Evolutionary conservation across 2,113 vertebrate species (phyloP).

Genomic region (Ameiurus melas): DNA sequence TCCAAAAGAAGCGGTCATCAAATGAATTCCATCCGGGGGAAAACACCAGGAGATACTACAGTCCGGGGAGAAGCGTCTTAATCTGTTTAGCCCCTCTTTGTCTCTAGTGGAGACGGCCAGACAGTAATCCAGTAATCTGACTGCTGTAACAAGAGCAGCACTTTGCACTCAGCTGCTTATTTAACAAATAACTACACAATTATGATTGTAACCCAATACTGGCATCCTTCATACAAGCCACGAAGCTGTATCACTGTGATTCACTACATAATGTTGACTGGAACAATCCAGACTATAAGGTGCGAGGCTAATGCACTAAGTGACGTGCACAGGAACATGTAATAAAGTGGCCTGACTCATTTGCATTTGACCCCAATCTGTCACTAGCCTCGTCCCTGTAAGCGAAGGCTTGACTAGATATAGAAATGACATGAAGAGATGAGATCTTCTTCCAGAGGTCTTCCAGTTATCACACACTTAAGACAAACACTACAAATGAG

Average conservation of each 20-base stretch:
- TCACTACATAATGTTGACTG: neutral
- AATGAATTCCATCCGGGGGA: conserved; percentile 1
- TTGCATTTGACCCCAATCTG: neutral
- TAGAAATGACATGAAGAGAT: neutral
- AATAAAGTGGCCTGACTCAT: no score
- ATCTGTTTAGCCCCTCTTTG: conserved; percentile 74
- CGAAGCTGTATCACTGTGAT: neutral
- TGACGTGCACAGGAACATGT: neutral
- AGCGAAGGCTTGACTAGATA: neutral
- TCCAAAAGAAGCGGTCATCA: neutral
- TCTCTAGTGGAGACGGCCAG: conserved; percentile 31
- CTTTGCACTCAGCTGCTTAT: conserved; percentile 4
- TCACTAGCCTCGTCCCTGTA: neutral
- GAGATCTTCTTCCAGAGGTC: no score
- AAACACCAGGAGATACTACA: conserved; percentile 52
- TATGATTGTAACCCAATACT: neutral
- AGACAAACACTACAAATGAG: neutral
- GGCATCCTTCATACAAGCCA: neutral
- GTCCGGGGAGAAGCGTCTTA: conserved; percentile 66
- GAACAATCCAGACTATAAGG: neutral
- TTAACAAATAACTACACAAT: conserved; percentile 22
- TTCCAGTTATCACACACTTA: neutral
- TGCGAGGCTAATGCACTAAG: neutral
- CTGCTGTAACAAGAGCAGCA: conserved; percentile 18
- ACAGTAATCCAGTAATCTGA: conserved; percentile 53